Evolutionary conservation across 2,797 vertebrate genomes (phyloP).

Genomic region (Platalea minor): DNA sequence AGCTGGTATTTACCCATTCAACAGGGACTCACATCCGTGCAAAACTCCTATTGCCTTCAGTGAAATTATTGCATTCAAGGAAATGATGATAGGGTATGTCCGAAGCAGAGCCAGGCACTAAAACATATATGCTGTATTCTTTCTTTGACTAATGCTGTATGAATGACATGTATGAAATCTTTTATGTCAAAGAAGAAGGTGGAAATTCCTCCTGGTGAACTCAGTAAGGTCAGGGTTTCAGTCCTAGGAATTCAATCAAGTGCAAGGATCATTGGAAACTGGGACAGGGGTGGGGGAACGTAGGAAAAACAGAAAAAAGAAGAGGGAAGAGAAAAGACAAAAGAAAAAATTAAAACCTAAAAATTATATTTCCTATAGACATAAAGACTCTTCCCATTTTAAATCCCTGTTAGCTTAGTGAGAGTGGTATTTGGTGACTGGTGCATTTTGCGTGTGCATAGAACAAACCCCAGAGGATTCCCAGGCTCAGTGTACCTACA

Average conservation of each 20-base stretch:
- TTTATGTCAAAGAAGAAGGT: neutral
- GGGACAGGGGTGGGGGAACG: rapidly evolving
- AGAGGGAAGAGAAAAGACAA: neutral
- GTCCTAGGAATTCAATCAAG: neutral
- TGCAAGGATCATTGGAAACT: neutral
- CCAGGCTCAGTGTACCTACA: neutral
- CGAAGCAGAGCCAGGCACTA: neutral
- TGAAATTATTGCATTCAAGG: neutral
- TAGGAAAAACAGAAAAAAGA: neutral
- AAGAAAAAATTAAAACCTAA: neutral
- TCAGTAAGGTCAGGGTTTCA: neutral
- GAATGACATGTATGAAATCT: neutral
- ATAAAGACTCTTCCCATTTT: neutral
- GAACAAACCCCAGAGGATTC: neutral
- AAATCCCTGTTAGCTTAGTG: neutral
- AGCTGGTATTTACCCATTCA: neutral
- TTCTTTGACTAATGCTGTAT: neutral
- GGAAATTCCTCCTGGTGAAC: neutral
- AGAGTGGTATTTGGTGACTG: neutral
- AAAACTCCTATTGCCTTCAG: neutral
- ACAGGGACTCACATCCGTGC: neutral
- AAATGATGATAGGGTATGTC: neutral
- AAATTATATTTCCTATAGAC: neutral
- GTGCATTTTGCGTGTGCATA: neutral
- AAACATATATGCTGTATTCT: neutral